Evolutionary conservation across 2,888 invertebrate species (phyloP), one percentile per base, ranked within the genome.

Genomic region (Neuroscelio doddi): DNA sequence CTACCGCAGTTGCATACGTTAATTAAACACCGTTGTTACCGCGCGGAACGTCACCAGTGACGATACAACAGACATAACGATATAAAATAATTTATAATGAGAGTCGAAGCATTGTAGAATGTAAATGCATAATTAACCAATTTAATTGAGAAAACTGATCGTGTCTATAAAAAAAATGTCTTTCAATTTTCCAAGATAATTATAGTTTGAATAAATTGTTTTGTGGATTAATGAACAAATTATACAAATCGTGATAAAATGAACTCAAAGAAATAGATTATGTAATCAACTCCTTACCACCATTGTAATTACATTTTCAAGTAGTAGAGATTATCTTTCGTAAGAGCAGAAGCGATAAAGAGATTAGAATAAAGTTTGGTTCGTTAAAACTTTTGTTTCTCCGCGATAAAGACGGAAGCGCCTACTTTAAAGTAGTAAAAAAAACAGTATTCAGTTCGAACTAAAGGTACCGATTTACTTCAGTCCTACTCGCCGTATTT

Each of bases 1-100:
- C 50, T 55, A 55, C 55, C 62, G 41, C 62, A 55, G 62, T 24
- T 62, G 62, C 62, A 56, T 62, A 62, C 62, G 62, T 62, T 62
- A 62, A 63, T 63, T 63, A 63, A 63, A 63, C 63, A 42, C 56
- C 27, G 63, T 56, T 45, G 56, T 63, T 63, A 34, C 50, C 34
- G 9, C 21, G 41, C 46, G 56, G 45, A 56, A 56, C 41, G 47
- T 51, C 56, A 63, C 56, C 56, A 47, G 51, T 36, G 27, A 46
- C 50, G 38, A 45, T 34, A 34, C 45, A 34, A 8, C 29, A 55
- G 38, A 36, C 47, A 14, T 12, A 38, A 30, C 39, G 39, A 46
- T 32, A 32, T 46, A 46, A 46, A 46, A 46, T 46, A 17, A 32
- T 46, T 42, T 42, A 42, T 21, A 42, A 21, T 2, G 32, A 32